A percentile compares a stretch with the other conserved stretches of the same genome.
Conservation (phyloP, 2,113 vertebrate genomes). For the Cyphotilapia sp. region DNA sequence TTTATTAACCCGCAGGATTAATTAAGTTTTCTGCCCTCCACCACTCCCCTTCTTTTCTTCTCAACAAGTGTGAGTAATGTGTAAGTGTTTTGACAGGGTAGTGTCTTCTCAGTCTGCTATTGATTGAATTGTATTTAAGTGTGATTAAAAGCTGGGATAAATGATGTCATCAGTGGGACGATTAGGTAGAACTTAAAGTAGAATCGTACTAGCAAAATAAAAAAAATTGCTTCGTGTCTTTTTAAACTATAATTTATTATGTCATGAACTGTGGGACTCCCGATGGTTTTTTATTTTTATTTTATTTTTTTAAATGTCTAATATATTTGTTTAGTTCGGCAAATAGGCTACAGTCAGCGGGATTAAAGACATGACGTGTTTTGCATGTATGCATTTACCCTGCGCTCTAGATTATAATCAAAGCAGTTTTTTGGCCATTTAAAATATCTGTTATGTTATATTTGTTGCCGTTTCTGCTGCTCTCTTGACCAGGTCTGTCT, state of each 20-base stretch:
- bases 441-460: background rate
- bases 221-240: background rate
- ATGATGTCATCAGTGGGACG: background rate
- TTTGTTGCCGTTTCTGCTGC: background rate
- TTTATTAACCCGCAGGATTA: slow-evolving; percentile 29
- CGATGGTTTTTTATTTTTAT: accelerated
- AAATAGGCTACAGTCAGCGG: background rate
- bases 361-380: background rate
- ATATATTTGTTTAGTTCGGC: background rate
- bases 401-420: background rate
- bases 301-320: background rate
- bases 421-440: background rate
- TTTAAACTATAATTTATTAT: background rate
- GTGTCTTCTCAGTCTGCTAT: background rate
- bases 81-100: background rate
- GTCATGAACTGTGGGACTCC: background rate
- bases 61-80: slow-evolving; percentile 12
- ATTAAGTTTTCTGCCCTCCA: background rate
- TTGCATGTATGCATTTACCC: background rate
- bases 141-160: background rate
- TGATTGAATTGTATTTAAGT: background rate
- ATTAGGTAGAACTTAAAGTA: background rate
- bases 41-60: background rate
- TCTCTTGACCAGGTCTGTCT: background rate
- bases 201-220: background rate